phyloP scores from a whole-genome alignment of 2,113 vertebrate species.

The Tragelaphus buxtoni region DNA sequence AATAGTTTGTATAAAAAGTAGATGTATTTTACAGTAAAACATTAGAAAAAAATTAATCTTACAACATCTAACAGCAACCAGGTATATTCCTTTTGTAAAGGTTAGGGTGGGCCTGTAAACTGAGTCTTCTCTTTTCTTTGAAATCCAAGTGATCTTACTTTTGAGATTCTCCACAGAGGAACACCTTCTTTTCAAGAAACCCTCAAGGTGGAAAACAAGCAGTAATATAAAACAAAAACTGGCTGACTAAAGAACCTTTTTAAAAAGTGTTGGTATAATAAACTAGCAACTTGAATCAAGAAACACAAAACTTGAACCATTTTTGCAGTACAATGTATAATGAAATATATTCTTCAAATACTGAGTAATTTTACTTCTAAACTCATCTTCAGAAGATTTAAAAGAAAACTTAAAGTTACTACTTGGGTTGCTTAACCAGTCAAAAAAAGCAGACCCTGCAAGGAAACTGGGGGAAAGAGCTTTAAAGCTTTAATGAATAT shows the following conservation, averaged over 20 bases:
- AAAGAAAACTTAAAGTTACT: background rate
- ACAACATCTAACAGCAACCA: background rate
- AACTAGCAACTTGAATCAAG: background rate
- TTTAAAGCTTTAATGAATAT: background rate
- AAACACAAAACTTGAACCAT: conserved; percentile 21
- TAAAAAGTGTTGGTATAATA: background rate
- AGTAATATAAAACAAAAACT: background rate
- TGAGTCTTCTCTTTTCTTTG: background rate
- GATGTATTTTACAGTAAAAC: background rate
- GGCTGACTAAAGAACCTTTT: background rate
- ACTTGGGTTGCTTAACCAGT: background rate
- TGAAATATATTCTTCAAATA: background rate
- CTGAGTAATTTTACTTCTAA: background rate
- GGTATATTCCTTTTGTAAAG: background rate
- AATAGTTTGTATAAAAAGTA: background rate
- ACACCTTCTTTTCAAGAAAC: background rate
- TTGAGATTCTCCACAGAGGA: background rate
- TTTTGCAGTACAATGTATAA: background rate
- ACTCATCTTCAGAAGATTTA: background rate
- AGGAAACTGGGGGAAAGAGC: background rate
- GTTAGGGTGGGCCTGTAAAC: background rate
- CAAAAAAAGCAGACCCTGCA: conserved; percentile 22
- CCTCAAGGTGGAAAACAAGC: background rate
- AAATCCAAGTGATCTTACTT: background rate
- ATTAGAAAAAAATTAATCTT: background rate